Conservation (phyloP, 2,797 vertebrate species). For the Chaetophractus vellerosus region DNA sequence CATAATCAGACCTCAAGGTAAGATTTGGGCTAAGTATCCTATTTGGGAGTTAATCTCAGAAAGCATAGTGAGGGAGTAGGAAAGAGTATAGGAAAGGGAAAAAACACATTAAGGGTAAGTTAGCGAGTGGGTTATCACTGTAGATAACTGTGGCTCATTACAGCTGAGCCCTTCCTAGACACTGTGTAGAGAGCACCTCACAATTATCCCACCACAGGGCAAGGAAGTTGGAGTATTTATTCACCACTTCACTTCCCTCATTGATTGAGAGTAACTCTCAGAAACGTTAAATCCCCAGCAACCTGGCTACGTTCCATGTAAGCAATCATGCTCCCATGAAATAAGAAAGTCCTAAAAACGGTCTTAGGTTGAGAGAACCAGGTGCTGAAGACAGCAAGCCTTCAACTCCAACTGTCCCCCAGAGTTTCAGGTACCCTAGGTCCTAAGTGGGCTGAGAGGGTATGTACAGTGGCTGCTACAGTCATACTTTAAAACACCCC, state of each 20-base stretch:
- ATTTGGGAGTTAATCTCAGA: not conserved
- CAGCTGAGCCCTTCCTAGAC: not conserved
- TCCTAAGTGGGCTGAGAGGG: not conserved
- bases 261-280: not conserved
- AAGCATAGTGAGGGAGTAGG: not conserved
- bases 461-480: not conserved
- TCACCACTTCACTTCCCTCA: not conserved
- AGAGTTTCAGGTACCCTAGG: not conserved
- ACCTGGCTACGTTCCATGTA: not conserved
- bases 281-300: not conserved
- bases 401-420: not conserved
- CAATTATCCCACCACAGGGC: fast-evolving
- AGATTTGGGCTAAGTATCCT: not conserved
- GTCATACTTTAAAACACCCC: not conserved
- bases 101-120: not conserved
- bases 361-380: not conserved
- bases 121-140: not conserved
- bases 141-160: not conserved
- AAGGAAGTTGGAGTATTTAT: not conserved
- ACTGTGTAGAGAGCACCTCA: too few relatives aligned
- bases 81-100: not conserved
- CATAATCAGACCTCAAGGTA: not conserved
- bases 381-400: not conserved
- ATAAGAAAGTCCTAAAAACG: not conserved
- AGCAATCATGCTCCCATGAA: not conserved